Conservation (phyloP, 2,888 invertebrate genomes). For the Leucoma salicis region DNA sequence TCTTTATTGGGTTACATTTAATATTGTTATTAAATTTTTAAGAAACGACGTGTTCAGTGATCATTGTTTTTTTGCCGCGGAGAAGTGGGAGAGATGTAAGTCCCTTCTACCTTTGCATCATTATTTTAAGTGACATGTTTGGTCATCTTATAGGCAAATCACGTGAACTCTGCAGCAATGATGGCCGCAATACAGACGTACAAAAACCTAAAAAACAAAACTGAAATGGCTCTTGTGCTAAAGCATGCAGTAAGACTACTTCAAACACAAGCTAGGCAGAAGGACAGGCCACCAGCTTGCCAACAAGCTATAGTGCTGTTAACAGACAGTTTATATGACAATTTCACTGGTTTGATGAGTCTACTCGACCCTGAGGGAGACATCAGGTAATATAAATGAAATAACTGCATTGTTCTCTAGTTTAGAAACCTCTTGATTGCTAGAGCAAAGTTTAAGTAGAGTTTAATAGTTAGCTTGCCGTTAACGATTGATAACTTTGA, state of each 20-base stretch:
- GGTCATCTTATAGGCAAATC: slow-evolving; percentile 71
- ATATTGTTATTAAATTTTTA: too few species aligned
- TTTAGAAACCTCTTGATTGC: too few species aligned
- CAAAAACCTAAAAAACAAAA: slow-evolving; percentile 49
- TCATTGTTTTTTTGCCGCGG: too few species aligned
- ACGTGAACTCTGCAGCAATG: slow-evolving; percentile 73
- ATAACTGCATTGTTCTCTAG: too few species aligned
- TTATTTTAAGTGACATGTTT: too few species aligned
- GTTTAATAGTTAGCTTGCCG: too few species aligned
- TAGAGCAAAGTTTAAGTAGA: too few species aligned
- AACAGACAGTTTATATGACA: slow-evolving; percentile 61
- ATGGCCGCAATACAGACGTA: slow-evolving; percentile 55
- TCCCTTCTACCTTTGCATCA: too few species aligned
- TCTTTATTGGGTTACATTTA: too few species aligned
- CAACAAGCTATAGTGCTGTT: slow-evolving; percentile 73
- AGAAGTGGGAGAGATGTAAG: too few species aligned
- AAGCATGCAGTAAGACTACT: slow-evolving; percentile 52
- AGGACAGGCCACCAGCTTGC: slow-evolving; percentile 54
- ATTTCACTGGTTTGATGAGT: slow-evolving; percentile 53
- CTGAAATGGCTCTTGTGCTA: slow-evolving; percentile 53
- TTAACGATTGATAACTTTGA: not conserved
- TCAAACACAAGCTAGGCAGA: slow-evolving; percentile 37
- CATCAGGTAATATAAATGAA: slow-evolving; percentile 49
- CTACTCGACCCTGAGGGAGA: slow-evolving; percentile 56
- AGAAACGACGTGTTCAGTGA: too few species aligned